Base-by-base conservation (phyloP, 92 coral and sea anemone species). In the Phenganax marumi region DNA sequence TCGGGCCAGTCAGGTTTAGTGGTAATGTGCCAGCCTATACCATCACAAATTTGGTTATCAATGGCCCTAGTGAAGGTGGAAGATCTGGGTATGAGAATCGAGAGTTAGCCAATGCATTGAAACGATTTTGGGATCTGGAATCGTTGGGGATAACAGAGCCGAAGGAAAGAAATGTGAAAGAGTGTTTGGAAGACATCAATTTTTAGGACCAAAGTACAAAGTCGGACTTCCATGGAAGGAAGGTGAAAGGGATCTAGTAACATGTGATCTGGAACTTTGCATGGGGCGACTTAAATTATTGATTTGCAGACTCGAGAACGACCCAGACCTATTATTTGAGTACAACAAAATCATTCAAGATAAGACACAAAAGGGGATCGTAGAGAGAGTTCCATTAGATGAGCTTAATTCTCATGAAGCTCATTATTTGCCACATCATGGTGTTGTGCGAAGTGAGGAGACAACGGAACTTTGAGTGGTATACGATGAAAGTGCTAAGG, bases 261-360 rank as follows among this genome's bases (percentile, higher is more conserved):
- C 86, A 43, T 23, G 84, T 77, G 77, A 89, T 79, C 86, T 70
- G 24, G 68, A 63, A 24, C 22, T 86, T 68, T 89, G 89, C 68
- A 58, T 64, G 0, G 70, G 70, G 16, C 84, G 90, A 77, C 76
- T 89, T 60, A 82, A 81, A 86, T 81, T 84, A 26, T 83, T 86
- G 23, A 85, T 81, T 81, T 39, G 75, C 48, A 73, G 84, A 61
- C 70, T 89, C 46, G 66, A 83, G 50, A 68, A 65, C 48, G 80
- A 89, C 61, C 88, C 81, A 25, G 77, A 89, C 51, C 80, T 86
- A 51, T 70, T 86, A 19, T 70, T 17, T 46, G 85, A 86, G 51
- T 89, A 86, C 70, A 86, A 85, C 75, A 76, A 82, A 53, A 84
- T 89, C 12, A 89, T 86, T 72, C 54, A 86, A 76, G 89, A 89